phyloP scores from a whole-genome alignment of 2,888 invertebrate species.

The Tinea trinotella region DNA sequence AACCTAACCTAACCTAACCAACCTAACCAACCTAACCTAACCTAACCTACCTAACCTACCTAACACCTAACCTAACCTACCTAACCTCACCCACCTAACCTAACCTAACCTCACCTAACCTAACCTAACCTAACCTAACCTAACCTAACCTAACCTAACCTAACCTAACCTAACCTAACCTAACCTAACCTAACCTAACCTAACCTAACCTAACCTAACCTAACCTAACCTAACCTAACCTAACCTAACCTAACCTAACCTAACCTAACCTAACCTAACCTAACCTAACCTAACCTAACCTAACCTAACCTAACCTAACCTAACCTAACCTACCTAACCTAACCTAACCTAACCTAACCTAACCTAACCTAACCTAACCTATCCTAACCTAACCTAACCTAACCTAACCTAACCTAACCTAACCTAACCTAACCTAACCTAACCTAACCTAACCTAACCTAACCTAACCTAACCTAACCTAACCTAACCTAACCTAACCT shows the following conservation, averaged over 20 bases:
- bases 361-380: conserved; percentile 20
- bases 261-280: conserved; percentile 28
- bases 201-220: conserved; percentile 29
- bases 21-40: no score
- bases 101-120: no score
- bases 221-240: conserved; percentile 28
- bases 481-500: conserved; percentile 27
- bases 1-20: no score
- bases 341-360: conserved; percentile 27
- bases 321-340: no score
- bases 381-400: conserved; percentile 19
- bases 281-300: conserved; percentile 28
- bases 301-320: conserved; percentile 28
- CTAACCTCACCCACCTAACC: no score
- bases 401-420: conserved; percentile 22
- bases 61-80: conserved; percentile 20
- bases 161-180: conserved; percentile 27
- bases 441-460: conserved; percentile 17
- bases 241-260: conserved; percentile 27
- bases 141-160: conserved; percentile 26
- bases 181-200: conserved; percentile 25
- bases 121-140: conserved; percentile 21
- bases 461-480: conserved; percentile 21
- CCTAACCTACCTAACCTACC: no score
- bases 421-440: conserved; percentile 21